Evolutionary conservation across 2,113 vertebrate species (phyloP).

Genomic region (Onychostoma macrolepis): DNA sequence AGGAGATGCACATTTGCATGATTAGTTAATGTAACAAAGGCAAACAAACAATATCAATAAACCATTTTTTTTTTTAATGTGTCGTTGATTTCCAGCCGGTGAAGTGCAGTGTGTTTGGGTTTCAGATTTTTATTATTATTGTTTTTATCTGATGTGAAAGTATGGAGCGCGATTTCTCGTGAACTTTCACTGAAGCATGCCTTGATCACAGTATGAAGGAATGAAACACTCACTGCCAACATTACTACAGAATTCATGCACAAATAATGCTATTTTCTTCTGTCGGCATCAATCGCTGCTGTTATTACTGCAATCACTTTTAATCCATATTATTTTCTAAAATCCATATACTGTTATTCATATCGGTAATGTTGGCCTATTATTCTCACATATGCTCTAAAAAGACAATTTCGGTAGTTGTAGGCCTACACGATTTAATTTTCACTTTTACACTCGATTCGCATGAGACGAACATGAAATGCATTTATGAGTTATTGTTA

Average conservation of each 20-base stretch:
- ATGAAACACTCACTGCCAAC: too few species aligned
- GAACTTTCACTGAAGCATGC: neutral
- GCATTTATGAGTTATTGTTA: too few species aligned
- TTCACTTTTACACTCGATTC: neutral
- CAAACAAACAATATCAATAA: neutral
- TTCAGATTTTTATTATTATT: neutral
- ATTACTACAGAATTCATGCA: too few species aligned
- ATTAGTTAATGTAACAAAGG: neutral
- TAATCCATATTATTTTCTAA: neutral
- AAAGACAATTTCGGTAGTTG: neutral
- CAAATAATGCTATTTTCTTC: neutral
- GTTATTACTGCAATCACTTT: neutral
- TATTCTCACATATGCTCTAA: neutral
- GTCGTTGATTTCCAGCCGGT: neutral
- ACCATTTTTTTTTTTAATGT: neutral
- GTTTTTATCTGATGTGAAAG: neutral
- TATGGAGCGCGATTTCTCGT: neutral
- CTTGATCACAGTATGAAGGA: neutral
- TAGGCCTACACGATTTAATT: neutral
- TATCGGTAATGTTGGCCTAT: too few species aligned
- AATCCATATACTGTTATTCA: neutral
- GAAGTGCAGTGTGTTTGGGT: neutral
- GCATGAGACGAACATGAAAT: too few species aligned
- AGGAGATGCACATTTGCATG: neutral
- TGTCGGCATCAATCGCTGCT: too few species aligned